These are phyloP conservation scores for Sphaerophoria rueppellii DNA, from an alignment of 2,888 invertebrate genomes.

Conservation along the genomic window DNA sequence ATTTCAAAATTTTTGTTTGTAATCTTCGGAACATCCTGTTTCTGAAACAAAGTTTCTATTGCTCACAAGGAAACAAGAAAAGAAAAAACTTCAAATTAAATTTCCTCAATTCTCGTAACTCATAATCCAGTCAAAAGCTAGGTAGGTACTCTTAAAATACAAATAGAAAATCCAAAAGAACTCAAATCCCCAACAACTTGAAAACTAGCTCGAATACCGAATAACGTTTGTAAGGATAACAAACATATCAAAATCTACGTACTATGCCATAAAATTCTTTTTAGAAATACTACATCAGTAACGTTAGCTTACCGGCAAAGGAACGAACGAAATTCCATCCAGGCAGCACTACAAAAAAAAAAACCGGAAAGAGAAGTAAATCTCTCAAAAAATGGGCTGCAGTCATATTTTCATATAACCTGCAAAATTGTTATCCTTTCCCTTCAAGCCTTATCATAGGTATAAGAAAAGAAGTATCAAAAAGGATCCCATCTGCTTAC, in stretches of 20 bases:
- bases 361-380: slow-evolving; percentile 67
- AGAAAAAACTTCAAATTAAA: slow-evolving; percentile 36
- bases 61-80: neutral
- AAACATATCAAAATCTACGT: neutral
- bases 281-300: neutral
- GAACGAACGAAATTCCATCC: slow-evolving; percentile 10
- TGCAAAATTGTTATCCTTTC: slow-evolving; percentile 41
- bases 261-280: neutral
- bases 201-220: slow-evolving; percentile 21
- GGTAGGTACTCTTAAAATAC: neutral
- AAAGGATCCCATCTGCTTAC: slow-evolving; percentile 52
- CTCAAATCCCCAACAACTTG: slow-evolving; percentile 31
- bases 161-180: slow-evolving; percentile 32
- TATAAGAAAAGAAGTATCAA: too few species aligned
- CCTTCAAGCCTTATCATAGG: neutral
- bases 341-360: slow-evolving; percentile 39
- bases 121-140: slow-evolving; percentile 37
- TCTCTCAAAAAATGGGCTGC: slow-evolving; percentile 49
- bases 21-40: neutral
- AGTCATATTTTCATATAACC: slow-evolving; percentile 62
- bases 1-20: neutral
- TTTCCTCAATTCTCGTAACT: slow-evolving; percentile 29
- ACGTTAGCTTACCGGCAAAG: slow-evolving; percentile 5
- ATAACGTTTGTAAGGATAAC: slow-evolving; percentile 7
- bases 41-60: neutral